These are phyloP conservation scores for Sebastes baramenuke DNA, from an alignment of 2,797 vertebrate genomes.

Conservation along the genomic window DNA sequence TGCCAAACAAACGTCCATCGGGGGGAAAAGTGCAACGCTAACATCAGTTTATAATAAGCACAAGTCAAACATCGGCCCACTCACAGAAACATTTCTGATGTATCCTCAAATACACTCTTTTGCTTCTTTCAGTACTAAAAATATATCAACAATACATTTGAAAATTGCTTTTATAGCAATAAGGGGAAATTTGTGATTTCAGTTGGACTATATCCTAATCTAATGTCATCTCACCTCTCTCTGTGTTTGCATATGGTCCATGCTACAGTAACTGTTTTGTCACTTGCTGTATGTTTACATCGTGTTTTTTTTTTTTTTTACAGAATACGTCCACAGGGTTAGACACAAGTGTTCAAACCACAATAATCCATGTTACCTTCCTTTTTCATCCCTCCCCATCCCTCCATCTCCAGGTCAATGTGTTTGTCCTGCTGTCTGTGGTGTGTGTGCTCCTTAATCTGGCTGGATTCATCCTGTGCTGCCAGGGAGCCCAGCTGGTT, in stretches of 20 bases:
- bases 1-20: not conserved
- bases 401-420: slow-evolving; percentile 83
- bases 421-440: slow-evolving; percentile 88
- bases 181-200: not conserved
- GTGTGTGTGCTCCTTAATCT: slow-evolving; percentile 89
- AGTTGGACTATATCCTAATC: not conserved
- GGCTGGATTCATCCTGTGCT: slow-evolving; percentile 88
- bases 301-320: not conserved
- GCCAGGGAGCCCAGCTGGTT: slow-evolving; percentile 88
- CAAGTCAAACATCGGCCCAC: too few species aligned
- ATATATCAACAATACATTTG: not conserved
- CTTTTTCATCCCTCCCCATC: not conserved
- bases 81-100: not conserved
- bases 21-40: too few species aligned
- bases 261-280: not conserved
- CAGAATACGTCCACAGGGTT: not conserved
- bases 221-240: not conserved
- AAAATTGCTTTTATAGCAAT: too few species aligned
- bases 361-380: slow-evolving; percentile 18
- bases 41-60: too few species aligned
- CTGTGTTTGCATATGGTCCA: not conserved
- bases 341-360: not conserved
- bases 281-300: not conserved
- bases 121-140: not conserved
- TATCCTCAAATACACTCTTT: not conserved